Base-by-base conservation (phyloP, 2,888 invertebrate genomes). In the Polydrusus tereticollis region DNA sequence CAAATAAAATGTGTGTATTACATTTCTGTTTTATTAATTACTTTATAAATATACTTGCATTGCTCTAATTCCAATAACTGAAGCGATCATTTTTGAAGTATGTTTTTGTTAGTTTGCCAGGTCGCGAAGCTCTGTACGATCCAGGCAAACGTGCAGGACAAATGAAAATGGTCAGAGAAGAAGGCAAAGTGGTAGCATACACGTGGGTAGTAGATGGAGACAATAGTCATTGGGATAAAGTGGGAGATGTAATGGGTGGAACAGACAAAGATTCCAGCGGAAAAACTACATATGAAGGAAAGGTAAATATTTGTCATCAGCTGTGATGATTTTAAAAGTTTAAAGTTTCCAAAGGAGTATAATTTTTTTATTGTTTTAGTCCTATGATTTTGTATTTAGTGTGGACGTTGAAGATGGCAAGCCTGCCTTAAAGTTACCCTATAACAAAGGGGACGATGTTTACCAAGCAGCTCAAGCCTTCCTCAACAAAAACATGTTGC, bases 341-440 rank as follows among this genome's bases (percentile, higher is more conserved):
- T n/a, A n/a, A n/a, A n/a, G n/a, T n/a, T n/a, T n/a, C n/a, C n/a
- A n/a, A n/a, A 29, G 29, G 4, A 5, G 7, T 29, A 4, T 7
- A 29, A 5, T 29, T 29, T n/a, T 0, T n/a, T 36, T 1, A 12
- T 26, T 38, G 29, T 47, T 76, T 69, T 79, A 90, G 88, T 93
- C 95, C 81, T 99, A 97, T 82, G 99, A 99, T 86, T 98, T 91
- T 86, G 97, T 98, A 26, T 98, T 99, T 85, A 93, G 91, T 76
- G 96, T 99, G n/a, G 98, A 98, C 80, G 93, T 98, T 66, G 94
- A 97, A 81, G 97, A 97, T 81, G 95, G 94, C 0, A 90, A 91
- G 57, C 95, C 95, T 0, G 91, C 96, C 0, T 87, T 98, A 16
- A 97, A 98, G 84, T 87, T 99, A 75, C 97, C 98, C 0, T 99